Evolutionary conservation across 2,113 vertebrate genomes (phyloP).

Genomic region (Laterallus jamaicensis): DNA sequence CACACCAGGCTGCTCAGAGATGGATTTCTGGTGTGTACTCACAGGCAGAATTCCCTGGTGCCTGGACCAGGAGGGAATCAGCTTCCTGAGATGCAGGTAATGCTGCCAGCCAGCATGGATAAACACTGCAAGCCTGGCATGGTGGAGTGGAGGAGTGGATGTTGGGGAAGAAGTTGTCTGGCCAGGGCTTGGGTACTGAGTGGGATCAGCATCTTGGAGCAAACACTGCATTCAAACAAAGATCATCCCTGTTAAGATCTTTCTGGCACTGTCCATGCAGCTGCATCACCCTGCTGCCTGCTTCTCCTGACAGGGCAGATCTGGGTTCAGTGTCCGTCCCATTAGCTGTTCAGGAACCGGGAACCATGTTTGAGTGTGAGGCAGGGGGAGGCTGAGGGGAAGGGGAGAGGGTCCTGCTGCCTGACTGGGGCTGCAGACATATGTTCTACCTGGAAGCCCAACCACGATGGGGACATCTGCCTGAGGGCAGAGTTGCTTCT

Average conservation of each 20-base stretch:
- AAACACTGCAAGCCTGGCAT: not conserved
- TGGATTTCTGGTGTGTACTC: not conserved
- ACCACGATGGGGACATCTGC: not conserved
- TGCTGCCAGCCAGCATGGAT: not conserved
- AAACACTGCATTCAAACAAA: not conserved
- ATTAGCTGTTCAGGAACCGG: accelerated
- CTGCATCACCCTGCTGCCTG: accelerated
- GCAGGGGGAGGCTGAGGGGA: not conserved
- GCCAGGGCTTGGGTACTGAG: not conserved
- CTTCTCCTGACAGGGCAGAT: not conserved
- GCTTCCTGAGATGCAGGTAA: accelerated
- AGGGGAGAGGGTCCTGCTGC: not conserved
- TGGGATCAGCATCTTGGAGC: not conserved
- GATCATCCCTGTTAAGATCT: not conserved
- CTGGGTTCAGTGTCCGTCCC: accelerated
- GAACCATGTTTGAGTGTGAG: not conserved
- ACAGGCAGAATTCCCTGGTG: not conserved
- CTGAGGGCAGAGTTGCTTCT: not conserved
- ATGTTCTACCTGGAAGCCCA: not conserved
- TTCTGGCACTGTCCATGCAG: not conserved
- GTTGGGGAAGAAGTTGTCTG: accelerated
- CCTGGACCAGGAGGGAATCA: not conserved
- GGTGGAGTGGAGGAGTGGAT: not conserved
- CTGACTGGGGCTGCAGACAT: accelerated
- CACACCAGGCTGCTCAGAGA: not conserved